Base-by-base conservation (phyloP, 2,113 vertebrate genomes). In the Arizona elegans region DNA sequence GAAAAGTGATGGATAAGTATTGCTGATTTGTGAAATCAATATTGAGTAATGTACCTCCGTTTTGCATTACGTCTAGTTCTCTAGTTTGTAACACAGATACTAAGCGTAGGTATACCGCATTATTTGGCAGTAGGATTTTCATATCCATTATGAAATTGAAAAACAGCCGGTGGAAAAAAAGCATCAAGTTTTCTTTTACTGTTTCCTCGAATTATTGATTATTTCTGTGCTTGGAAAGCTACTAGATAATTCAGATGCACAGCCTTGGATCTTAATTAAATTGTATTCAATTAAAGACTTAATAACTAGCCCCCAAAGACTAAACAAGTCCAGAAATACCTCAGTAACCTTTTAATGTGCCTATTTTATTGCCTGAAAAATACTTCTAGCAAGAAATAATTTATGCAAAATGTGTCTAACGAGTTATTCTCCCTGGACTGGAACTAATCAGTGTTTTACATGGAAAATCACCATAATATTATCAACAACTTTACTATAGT, bases 101-200 rank as follows among this genome's bases (percentile, higher is more conserved):
- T 59, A 81, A 86, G 1, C 2, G n/a, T 13, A 90, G 29, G 56
- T 87, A 50, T 8, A 54, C 50, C 53, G 47, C 62, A 89, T 88
- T 81, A 81, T 93, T 88, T 92, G 94, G 86, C 7, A 87, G 91
- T 52, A 87, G 90, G 93, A 93, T 96, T 92, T 62, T 75, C 3
- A 85, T 95, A 38, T 62, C 93, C 93, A 33, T 91, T 94, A 94
- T 59, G 81, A 95, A 95, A 95, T 92, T 93, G 6, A 86, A 11
- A 88, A 93, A 93, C 56, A 52, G 59, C 38, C 53, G 47, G 62
- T 65, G 54, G 62, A 92, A 58, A 59, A 43, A 90, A 87, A 50
- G 52, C 81, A 87, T 90, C 90, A 88, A 88, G 86, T 90, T 81
- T 88, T 91, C 43, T 91, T 87, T 89, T 89, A 89, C 56, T 86